Base-by-base conservation (phyloP, 2,113 vertebrate species). In the Ophthalmolycus amberensis region DNA sequence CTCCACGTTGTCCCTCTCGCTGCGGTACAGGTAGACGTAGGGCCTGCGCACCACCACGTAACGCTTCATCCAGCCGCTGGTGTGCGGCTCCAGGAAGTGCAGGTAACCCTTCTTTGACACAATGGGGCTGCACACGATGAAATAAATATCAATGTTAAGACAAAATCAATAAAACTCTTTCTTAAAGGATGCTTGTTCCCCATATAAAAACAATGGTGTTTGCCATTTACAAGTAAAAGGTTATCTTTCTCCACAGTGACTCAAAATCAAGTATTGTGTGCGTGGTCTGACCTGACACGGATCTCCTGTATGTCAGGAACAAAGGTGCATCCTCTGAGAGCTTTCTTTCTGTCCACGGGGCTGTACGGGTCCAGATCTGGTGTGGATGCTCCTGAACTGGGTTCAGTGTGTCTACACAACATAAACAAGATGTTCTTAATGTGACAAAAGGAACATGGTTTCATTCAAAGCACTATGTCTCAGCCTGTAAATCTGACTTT, bases 71-170 rank as follows among this genome's bases (percentile, higher is more conserved):
- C 98, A 99, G 72, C 98, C 97, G 0, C 95, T 97, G 25, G 98
- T 97, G 93, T 99, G 97, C 0, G 97, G 97, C 93, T 99, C 98
- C 93, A 99, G 91, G 90, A 99, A 99, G 92, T 99, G 97, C 87
- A 99, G 88, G 93, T 98, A 99, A 15, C 98, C 98, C 92, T 99
- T 99, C 95, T 98, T 99, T 88, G 98, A 99, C 75, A 99, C 97
- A 10, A 99, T 99, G 14, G 98, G 98, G 88, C 98, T 99, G 93
- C 1, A 56, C 65, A 18, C 6, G n/a, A 77, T 6, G 25, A 50
- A 62, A 73, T 4, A 11, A 67, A 63, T 25, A 40, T 2, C 5
- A 20, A 46, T 20, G 8, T 69, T 44, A 32, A 20, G 3, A 69
- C 32, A 37, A 50, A 67, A 37, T 11, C 0, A 40, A 38, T 25